Base-by-base conservation (phyloP, 2,888 invertebrate genomes). In the Loripinus fragilis region DNA sequence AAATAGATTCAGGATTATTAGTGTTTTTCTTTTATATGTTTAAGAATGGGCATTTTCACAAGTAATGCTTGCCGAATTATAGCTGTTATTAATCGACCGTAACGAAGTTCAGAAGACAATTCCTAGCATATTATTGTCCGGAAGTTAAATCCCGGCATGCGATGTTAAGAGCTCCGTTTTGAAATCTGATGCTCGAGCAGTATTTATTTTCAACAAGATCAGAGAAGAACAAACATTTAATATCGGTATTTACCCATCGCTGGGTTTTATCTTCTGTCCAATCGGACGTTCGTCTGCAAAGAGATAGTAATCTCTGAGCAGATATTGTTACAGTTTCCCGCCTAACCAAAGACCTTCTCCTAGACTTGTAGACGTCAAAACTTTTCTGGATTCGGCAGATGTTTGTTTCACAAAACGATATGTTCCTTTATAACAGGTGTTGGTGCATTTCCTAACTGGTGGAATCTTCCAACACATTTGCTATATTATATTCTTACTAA, bases 271-370 rank as follows among this genome's bases (percentile, higher is more conserved):
- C 60, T 60, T 12, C 33, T 52, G 41, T 66, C 50, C 65, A 5
- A 83, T 83, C 83, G 73, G 80, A 80, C 83, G 70, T 77, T 83
- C 75, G 80, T 83, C 83, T 64, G 45, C 50, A 33, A 65, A 45
- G 52, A 60, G 83, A 83, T 83, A 80, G 25, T 68, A 66, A 83
- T 83, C 83, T 69, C 30, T 15, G 33, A 23, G 25, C 20, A 35
- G 78, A 74, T 78, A 69, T 35, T 35, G 66, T 78, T 78, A 74
- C 78, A 30, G 50, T 70, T 66, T 33, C 33, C 33, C 33, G 60
- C 60, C 33, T 60, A 30, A 30, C 17, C 17, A 2, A 33, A 12
- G 60, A 30, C 60, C 33, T 33, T 17, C 33, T 33, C 28, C 60
- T 60, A 60, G 60, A 60, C 60, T 60, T 33, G 60, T 33, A 20